Conservation (phyloP, 2,888 invertebrate species). For the Galeopsomyia nigrocyanea region DNA sequence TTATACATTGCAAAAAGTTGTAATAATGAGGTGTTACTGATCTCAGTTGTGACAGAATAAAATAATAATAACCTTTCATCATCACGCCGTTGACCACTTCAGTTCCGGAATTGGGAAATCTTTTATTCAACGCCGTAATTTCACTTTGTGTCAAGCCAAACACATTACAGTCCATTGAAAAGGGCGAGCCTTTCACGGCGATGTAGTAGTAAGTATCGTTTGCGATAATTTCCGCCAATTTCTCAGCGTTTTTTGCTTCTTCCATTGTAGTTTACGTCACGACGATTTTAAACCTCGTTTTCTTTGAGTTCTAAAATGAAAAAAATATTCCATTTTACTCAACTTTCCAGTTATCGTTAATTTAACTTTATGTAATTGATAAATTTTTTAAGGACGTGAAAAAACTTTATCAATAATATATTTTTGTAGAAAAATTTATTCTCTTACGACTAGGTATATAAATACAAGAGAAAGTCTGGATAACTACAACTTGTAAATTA, state of each 20-base stretch:
- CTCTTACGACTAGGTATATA: too few relatives aligned
- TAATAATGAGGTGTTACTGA: too few relatives aligned
- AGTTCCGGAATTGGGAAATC: conserved; percentile 76
- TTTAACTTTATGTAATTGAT: too few relatives aligned
- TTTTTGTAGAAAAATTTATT: too few relatives aligned
- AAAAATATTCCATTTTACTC: conserved; percentile 38
- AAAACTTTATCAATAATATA: too few relatives aligned
- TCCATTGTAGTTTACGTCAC: not conserved
- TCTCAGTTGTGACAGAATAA: conserved; percentile 18
- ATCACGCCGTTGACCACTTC: conserved; percentile 81
- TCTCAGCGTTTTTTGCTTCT: conserved; percentile 53
- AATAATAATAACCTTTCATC: conserved; percentile 71
- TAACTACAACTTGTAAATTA: too few relatives aligned
- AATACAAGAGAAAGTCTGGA: too few relatives aligned
- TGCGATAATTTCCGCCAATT: conserved; percentile 65
- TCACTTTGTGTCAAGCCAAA: conserved; percentile 83
- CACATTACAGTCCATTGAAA: conserved; percentile 80
- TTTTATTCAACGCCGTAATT: conserved; percentile 77
- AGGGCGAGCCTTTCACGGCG: conserved; percentile 84
- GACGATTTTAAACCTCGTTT: conserved; percentile 58
- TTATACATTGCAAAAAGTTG: too few relatives aligned
- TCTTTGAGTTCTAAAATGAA: conserved; percentile 62
- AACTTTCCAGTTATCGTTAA: too few relatives aligned
- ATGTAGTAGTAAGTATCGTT: conserved; percentile 78
- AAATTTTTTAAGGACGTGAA: too few relatives aligned